Conservation (phyloP, 2,113 vertebrate genomes). For the Colaptes auratus region DNA sequence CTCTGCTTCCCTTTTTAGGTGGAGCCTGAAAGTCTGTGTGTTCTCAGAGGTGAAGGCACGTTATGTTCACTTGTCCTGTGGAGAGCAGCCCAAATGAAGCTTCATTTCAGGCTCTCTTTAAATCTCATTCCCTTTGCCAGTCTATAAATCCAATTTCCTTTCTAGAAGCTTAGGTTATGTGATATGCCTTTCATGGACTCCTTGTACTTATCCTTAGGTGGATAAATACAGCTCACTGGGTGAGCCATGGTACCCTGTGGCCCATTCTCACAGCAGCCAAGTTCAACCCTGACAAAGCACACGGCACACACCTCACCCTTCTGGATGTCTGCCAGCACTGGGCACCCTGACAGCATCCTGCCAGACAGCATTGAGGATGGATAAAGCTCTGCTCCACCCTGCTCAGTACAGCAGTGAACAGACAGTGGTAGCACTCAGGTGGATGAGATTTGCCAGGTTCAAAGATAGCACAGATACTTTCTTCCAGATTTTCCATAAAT, state of each 20-base stretch:
- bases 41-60: background rate
- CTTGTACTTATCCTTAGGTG: too few species aligned
- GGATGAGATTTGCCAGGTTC: background rate
- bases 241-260: background rate
- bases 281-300: background rate
- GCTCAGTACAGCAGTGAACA: too few species aligned
- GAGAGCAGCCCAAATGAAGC: background rate
- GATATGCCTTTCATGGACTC: rapidly evolving
- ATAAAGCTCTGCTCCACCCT: background rate
- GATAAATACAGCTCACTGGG: rapidly evolving
- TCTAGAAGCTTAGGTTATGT: background rate
- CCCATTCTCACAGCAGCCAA: background rate
- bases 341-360: background rate
- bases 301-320: rapidly evolving
- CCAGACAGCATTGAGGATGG: background rate
- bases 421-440: rapidly evolving
- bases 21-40: background rate
- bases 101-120: background rate
- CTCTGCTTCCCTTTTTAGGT: background rate
- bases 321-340: background rate
- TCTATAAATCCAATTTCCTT: background rate
- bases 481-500: background rate
- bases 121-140: background rate
- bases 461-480: background rate
- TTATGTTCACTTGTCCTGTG: background rate